Evolutionary conservation across 1,140 invertebrate genomes (phyloP).

Genomic region (Drosophila punjabiensis): DNA sequence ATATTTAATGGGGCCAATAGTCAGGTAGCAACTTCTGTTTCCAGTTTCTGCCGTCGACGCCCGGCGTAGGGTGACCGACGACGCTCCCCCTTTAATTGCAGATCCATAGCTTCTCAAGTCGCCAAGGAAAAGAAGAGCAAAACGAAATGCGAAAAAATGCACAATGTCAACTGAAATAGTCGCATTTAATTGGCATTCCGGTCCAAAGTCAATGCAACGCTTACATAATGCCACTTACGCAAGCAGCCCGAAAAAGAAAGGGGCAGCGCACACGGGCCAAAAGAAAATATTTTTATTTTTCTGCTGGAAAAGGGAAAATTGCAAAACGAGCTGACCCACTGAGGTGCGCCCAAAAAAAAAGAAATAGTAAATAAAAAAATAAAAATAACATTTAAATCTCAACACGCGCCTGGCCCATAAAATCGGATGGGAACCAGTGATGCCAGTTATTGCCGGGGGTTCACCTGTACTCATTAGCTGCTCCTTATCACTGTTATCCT

Average conservation of each 20-base stretch:
- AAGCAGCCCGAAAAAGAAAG: constrained; percentile 38
- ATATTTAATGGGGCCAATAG: constrained; percentile 15
- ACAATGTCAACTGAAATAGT: constrained; percentile 60
- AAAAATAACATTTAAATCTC: constrained; percentile 12
- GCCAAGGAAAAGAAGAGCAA: constrained; percentile 10
- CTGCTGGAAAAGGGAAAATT: constrained; percentile 38
- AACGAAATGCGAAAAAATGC: constrained; percentile 41
- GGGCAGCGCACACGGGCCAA: constrained; percentile 9
- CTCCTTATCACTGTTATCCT: constrained; percentile 2
- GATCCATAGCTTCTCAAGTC: constrained; percentile 37
- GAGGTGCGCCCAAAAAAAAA: constrained; percentile 3
- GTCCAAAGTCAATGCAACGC: constrained; percentile 78
- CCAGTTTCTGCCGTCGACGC: constrained; percentile 11
- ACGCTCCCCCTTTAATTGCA: constrained; percentile 7
- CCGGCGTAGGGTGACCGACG: constrained; percentile 37
- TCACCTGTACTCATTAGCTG: not conserved
- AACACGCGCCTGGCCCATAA: constrained; percentile 39
- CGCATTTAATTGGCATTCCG: constrained; percentile 44
- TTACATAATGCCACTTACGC: constrained; percentile 73
- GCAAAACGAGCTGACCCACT: constrained; percentile 40
- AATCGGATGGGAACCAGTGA: not conserved
- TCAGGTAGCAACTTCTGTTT: constrained; percentile 1
- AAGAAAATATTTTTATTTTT: constrained; percentile 38
- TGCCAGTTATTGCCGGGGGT: not conserved
- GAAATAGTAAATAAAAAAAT: not conserved